Percentiles rank a stretch among this genome's conserved stretches.
Conservation (phyloP, 2,888 invertebrate genomes). For the Rhingia campestris region DNA sequence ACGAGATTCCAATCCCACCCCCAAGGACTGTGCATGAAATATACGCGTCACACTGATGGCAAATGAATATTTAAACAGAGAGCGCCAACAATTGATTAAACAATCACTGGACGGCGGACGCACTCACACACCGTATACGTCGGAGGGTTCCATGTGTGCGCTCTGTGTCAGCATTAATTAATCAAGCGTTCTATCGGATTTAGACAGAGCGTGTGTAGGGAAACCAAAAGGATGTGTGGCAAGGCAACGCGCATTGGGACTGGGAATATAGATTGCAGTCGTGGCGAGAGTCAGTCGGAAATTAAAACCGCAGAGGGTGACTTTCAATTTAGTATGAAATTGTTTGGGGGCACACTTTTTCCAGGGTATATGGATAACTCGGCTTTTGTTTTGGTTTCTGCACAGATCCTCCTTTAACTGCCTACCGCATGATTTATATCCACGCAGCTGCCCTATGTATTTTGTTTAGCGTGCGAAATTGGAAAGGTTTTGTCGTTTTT, state of each 20-base stretch:
- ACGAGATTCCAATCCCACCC: conserved; percentile 18
- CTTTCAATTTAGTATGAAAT: conserved; percentile 44
- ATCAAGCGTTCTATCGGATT: conserved; percentile 58
- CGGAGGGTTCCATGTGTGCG: not conserved
- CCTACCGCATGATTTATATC: conserved; percentile 12
- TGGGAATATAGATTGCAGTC: conserved; percentile 1
- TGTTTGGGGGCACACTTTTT: conserved; percentile 10
- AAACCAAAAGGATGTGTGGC: conserved; percentile 2
- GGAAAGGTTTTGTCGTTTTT: not conserved
- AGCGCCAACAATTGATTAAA: conserved; percentile 48
- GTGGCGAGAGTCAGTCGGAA: conserved; percentile 8
- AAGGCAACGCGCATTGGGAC: not conserved
- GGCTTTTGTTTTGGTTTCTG: not conserved
- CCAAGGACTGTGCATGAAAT: conserved; percentile 36
- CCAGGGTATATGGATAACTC: not conserved
- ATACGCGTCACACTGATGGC: conserved; percentile 26
- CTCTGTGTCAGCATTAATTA: conserved; percentile 58
- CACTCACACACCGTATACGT: not conserved
- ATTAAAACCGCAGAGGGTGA: conserved; percentile 32
- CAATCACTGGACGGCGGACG: conserved; percentile 23
- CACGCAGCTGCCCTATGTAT: not conserved
- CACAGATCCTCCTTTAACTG: not conserved
- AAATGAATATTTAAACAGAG: conserved; percentile 65
- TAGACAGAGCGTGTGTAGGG: not conserved
- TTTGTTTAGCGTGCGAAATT: not conserved